Evolutionary conservation across 2,888 invertebrate genomes (phyloP).

Genomic region (Clepsis dumicolana): DNA sequence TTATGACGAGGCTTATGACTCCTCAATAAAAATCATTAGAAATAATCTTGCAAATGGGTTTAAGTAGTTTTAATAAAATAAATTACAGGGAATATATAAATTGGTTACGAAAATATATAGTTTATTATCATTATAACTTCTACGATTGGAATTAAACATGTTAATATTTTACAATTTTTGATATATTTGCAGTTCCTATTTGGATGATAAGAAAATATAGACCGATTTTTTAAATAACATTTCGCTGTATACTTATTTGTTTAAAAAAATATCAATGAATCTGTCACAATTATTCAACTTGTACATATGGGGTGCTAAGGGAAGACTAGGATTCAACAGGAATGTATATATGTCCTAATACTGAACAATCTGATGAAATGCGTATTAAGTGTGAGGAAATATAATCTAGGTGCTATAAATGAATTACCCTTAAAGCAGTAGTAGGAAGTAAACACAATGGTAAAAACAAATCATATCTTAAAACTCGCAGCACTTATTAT

Average conservation of each 20-base stretch:
- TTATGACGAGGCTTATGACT: no score
- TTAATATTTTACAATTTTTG: constrained; percentile 18
- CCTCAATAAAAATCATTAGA: neutral
- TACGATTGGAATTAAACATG: neutral
- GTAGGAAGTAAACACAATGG: no score
- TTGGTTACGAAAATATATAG: neutral
- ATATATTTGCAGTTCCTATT: constrained; percentile 9
- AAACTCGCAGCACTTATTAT: constrained; percentile 31
- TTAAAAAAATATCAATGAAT: constrained; percentile 38
- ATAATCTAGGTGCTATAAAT: no score
- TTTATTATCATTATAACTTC: neutral
- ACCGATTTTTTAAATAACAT: constrained; percentile 38
- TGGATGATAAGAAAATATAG: constrained; percentile 33
- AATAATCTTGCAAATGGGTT: neutral
- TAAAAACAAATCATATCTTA: neutral
- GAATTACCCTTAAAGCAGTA: no score
- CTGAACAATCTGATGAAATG: neutral
- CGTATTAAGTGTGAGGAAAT: neutral
- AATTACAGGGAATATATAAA: constrained; percentile 5
- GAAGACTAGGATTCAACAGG: constrained; percentile 35
- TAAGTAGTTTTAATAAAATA: constrained; percentile 1
- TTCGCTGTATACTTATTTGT: constrained; percentile 37
- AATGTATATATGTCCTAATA: constrained; percentile 17
- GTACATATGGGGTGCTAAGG: constrained; percentile 24
- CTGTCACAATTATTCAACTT: constrained; percentile 39